Conservation (phyloP, 2,888 invertebrate species). For the Lacanobia wlatinum region DNA sequence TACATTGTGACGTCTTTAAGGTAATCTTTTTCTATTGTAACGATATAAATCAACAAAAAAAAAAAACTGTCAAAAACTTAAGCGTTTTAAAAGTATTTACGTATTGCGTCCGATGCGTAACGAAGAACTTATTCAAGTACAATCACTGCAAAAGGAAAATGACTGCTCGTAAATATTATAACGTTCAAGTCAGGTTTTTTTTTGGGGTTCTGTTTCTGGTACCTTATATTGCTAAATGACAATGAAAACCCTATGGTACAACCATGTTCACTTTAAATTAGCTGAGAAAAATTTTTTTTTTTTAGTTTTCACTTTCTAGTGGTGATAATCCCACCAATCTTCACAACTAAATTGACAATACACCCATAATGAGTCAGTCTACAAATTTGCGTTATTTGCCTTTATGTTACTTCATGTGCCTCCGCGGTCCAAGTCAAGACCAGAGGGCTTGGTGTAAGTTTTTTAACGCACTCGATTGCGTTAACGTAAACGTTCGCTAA, state of each 20-base stretch:
- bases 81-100: slow-evolving; percentile 9
- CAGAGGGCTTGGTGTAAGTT: too few species aligned
- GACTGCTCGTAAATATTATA: not conserved
- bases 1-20: slow-evolving; percentile 40
- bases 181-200: not conserved
- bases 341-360: too few species aligned
- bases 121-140: not conserved
- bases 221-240: not conserved
- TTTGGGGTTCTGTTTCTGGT: not conserved
- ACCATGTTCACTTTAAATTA: too few species aligned
- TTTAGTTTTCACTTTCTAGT: too few species aligned
- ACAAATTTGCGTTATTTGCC: too few species aligned
- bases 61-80: slow-evolving; percentile 17
- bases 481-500: too few species aligned
- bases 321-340: too few species aligned
- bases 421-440: too few species aligned
- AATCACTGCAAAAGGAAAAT: not conserved
- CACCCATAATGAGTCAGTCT: too few species aligned
- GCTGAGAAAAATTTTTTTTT: too few species aligned
- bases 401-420: too few species aligned
- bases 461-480: too few species aligned
- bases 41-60: slow-evolving; percentile 1
- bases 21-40: slow-evolving; percentile 49
- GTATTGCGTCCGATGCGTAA: not conserved
- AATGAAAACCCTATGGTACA: not conserved